Evolutionary conservation across 2,797 vertebrate genomes (phyloP).

Genomic region (Euphonia xanthogaster): DNA sequence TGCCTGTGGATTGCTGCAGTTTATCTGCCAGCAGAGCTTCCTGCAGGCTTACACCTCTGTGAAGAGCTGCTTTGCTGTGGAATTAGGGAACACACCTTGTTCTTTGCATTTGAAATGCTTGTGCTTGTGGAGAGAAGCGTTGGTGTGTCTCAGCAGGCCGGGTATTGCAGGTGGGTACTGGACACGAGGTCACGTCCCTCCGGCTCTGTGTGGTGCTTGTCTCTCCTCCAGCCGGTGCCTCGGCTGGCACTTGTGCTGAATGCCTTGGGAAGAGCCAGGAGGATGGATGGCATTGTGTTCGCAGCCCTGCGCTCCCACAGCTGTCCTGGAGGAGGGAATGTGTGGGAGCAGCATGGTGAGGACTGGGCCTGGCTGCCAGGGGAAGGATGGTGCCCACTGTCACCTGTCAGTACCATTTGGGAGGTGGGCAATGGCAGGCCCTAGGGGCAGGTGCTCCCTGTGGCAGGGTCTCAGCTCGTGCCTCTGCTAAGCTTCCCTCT

Average conservation of each 20-base stretch:
- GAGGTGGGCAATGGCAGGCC: neutral
- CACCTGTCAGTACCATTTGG: neutral
- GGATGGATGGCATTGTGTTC: neutral
- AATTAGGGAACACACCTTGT: neutral
- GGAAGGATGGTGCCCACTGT: neutral
- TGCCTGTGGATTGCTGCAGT: rapidly evolving
- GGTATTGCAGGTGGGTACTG: rapidly evolving
- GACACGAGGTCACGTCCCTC: rapidly evolving
- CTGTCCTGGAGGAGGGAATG: neutral
- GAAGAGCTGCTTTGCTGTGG: neutral
- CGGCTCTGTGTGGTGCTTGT: neutral
- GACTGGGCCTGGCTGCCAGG: neutral
- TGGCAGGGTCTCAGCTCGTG: rapidly evolving
- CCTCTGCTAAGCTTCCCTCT: neutral
- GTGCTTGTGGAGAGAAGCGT: rapidly evolving
- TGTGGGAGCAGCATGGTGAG: rapidly evolving
- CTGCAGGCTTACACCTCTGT: rapidly evolving
- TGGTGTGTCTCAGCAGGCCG: rapidly evolving
- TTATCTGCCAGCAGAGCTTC: neutral
- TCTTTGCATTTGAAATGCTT: neutral
- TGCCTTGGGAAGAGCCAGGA: neutral
- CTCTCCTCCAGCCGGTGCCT: rapidly evolving
- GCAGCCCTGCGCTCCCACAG: rapidly evolving
- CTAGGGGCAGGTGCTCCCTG: neutral
- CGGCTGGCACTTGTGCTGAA: neutral